These are phyloP conservation scores for Lypha dubia DNA, from an alignment of 2,888 invertebrate species.

Conservation along the genomic window DNA sequence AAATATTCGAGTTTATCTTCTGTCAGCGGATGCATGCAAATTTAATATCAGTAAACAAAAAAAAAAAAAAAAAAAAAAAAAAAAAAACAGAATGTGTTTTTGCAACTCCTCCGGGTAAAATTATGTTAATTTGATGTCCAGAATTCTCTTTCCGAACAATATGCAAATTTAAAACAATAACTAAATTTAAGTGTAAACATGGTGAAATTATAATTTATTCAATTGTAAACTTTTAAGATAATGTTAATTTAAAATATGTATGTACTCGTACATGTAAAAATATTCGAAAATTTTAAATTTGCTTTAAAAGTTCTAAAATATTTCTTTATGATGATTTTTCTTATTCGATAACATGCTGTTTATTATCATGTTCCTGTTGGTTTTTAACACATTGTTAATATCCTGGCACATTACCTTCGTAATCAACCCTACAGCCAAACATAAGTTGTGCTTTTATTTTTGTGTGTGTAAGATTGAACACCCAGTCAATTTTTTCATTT, in stretches of 20 bases:
- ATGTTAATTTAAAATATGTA: neutral
- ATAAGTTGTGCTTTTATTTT: neutral
- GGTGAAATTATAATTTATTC: too few relatives aligned
- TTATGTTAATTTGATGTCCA: too few relatives aligned
- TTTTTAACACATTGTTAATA: slow-evolving; percentile 53
- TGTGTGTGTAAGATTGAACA: neutral
- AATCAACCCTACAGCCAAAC: slow-evolving; percentile 18
- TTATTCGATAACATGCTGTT: slow-evolving; percentile 28
- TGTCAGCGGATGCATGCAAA: too few relatives aligned
- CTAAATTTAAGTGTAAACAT: too few relatives aligned
- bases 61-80: too few relatives aligned
- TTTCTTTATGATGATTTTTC: neutral
- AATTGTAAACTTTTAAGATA: neutral
- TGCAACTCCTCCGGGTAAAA: too few relatives aligned
- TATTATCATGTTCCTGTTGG: slow-evolving; percentile 37
- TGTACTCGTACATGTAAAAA: too few relatives aligned
- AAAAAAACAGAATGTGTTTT: too few relatives aligned
- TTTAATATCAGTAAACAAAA: too few relatives aligned
- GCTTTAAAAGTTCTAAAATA: neutral
- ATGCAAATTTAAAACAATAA: too few relatives aligned
- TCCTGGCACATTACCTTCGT: slow-evolving; percentile 55
- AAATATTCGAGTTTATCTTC: too few relatives aligned
- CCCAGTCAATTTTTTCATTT: neutral
- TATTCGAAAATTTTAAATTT: neutral
- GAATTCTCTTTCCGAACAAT: too few relatives aligned